These are phyloP conservation scores for Cervus canadensis DNA, from an alignment of 2,113 vertebrate genomes.

Conservation along the genomic window DNA sequence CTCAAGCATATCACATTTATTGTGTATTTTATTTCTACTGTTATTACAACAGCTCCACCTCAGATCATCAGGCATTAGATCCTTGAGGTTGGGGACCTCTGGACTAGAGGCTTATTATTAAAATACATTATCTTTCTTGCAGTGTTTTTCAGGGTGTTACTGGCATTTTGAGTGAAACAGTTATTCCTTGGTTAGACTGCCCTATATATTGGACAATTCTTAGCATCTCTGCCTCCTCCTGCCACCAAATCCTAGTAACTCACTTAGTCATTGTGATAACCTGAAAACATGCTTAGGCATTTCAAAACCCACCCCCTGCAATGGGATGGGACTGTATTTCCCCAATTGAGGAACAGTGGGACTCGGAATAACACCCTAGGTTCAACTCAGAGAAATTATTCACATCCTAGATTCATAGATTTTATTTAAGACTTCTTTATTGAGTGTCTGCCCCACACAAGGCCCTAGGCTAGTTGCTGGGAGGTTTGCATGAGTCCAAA, in stretches of 20 bases:
- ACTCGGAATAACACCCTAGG: background rate
- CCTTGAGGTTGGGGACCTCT: background rate
- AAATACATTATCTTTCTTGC: background rate
- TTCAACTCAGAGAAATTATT: background rate
- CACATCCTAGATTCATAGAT: background rate
- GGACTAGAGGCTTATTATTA: background rate
- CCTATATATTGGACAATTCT: background rate
- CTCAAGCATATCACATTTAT: background rate
- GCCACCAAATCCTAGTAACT: background rate
- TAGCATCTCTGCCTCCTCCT: background rate
- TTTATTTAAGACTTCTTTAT: background rate
- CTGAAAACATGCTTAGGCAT: background rate
- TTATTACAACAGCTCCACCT: background rate
- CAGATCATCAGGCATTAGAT: background rate
- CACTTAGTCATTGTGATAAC: background rate
- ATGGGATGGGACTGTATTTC: background rate
- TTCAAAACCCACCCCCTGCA: background rate
- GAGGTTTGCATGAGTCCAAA: background rate
- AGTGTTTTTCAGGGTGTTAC: background rate
- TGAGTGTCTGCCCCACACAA: background rate
- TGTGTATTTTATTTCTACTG: background rate
- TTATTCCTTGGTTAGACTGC: background rate
- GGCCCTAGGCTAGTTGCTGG: background rate
- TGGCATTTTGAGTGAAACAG: background rate
- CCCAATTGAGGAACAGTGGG: background rate